Percentiles rank a stretch among this genome's conserved stretches.
These are phyloP conservation scores for Mareca penelope DNA, from an alignment of 2,797 vertebrate species.

Conservation along the genomic window DNA sequence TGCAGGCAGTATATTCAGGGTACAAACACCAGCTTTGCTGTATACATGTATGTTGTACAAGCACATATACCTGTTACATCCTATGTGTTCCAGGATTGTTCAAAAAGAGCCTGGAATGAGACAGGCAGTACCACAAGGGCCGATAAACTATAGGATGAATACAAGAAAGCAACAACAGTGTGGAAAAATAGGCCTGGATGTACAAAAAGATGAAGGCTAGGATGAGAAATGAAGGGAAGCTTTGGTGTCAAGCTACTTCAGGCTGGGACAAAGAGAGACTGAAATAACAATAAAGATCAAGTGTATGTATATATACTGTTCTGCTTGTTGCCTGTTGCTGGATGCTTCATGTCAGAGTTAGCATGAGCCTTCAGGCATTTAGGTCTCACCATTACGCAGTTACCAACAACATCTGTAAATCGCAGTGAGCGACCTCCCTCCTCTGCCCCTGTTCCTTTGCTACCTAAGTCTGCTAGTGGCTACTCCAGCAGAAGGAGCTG, in stretches of 20 bases:
- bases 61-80: not conserved
- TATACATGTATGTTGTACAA: not conserved
- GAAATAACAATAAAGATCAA: not conserved
- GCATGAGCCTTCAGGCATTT: not conserved
- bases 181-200: not conserved
- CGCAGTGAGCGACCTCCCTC: not conserved
- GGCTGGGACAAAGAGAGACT: not conserved
- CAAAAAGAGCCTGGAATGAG: not conserved
- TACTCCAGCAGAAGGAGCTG: not conserved
- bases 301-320: not conserved
- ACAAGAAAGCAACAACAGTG: not conserved
- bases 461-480: not conserved
- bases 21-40: not conserved
- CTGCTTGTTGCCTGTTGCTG: not conserved
- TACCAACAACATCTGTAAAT: not conserved
- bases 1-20: not conserved
- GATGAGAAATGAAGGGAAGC: not conserved
- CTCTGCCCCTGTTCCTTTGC: not conserved
- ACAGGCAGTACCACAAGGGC: not conserved
- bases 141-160: not conserved
- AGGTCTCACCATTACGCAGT: not conserved
- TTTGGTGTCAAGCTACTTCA: not conserved
- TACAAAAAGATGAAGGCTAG: not conserved
- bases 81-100: rapidly evolving
- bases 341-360: not conserved